Evolutionary conservation across 1,140 invertebrate genomes (phyloP), one percentile per base, ranked within the genome.

Genomic region (Caenorhabditis remanei): DNA sequence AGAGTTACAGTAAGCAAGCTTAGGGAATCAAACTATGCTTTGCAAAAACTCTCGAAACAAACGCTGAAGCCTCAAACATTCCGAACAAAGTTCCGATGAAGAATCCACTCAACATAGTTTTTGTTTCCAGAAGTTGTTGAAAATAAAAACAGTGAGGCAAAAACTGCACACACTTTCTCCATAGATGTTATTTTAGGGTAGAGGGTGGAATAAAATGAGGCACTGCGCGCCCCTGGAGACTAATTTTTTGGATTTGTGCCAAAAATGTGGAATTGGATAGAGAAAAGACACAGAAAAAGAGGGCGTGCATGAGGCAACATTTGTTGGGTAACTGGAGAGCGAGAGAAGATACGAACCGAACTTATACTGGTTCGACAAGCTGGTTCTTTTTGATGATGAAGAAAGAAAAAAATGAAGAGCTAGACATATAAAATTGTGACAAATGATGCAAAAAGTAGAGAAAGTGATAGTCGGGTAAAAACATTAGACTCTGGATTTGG

Each of bases 131-230:
- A 53, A 53, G 50, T 16, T 13, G 16, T 50, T 13, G 9, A 24
- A 24, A 24, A 48, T 32, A 50, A 79, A 79, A 79, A 79, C 71
- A 50, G 71, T 79, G 46, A 40, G 8, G 4, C 5, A 11, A 40
- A 19, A 40, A 24, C 21, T 6, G 8, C 43, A 14, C 41, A 21
- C 19, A 53, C 21, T 79, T 50, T 50, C 46, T 19, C 5, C n/a
- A 48, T 79, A 50, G 71, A 79, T 79, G 71, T 79, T 79, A 79
- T 79, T 79, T 79, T 79, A 79, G 71, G 71, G 71, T 79, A 79
- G 71, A 14, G 43, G 46, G 43, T 14, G 40, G 61, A 21, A 79
- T 79, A 79, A 79, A 79, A 79, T 79, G 71, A 79, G 71, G 46
- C 71, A 79, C 71, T 79, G 46, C 71, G 71, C 46, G 71, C 71